Evolutionary conservation across 2,113 vertebrate species (phyloP).

Genomic region (Hyperopisus bebe): DNA sequence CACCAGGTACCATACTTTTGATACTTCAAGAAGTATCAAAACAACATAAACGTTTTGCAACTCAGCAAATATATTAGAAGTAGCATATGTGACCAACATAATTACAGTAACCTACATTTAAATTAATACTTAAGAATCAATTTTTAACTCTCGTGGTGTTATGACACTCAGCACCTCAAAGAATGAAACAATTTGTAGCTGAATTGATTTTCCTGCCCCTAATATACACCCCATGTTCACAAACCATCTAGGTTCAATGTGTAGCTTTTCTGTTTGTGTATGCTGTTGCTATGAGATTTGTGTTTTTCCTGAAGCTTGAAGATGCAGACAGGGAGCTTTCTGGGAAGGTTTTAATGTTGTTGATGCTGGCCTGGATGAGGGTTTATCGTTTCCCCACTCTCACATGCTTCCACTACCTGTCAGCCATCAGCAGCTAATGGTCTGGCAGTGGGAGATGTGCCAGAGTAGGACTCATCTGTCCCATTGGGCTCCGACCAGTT

Average conservation of each 20-base stretch:
- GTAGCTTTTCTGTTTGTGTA: neutral
- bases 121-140: neutral
- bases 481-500: neutral
- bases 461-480: slow-evolving; percentile 18
- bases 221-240: neutral
- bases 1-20: too few species aligned
- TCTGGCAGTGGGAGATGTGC: neutral
- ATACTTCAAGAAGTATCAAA: too few species aligned
- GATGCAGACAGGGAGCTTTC: neutral
- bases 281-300: neutral
- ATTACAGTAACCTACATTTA: neutral
- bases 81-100: neutral
- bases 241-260: neutral
- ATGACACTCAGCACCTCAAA: neutral
- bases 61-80: neutral
- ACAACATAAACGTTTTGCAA: neutral
- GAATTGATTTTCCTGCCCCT: neutral
- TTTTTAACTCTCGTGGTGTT: neutral
- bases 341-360: neutral
- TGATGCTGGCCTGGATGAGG: neutral
- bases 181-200: neutral
- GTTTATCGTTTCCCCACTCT: neutral
- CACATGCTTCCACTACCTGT: neutral
- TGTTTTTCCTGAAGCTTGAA: neutral
- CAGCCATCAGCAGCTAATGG: neutral